Percentiles rank a stretch among this genome's conserved stretches.
These are phyloP conservation scores for Pomacea maculata DNA, from an alignment of 1,140 invertebrate species.

Conservation along the genomic window DNA sequence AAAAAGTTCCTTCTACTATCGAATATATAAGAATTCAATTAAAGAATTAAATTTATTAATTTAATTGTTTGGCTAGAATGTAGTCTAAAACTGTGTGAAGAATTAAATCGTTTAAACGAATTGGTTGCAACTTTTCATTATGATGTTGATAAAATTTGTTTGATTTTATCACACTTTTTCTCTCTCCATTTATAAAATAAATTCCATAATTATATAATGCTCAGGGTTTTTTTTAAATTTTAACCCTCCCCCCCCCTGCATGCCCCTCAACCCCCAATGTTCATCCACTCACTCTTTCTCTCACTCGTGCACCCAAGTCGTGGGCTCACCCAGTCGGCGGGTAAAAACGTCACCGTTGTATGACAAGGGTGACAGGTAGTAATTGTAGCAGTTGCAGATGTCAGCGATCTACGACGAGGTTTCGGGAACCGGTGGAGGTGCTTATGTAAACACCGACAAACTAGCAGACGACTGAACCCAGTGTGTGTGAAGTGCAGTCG, in stretches of 20 bases:
- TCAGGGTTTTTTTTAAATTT: neutral
- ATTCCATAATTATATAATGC: neutral
- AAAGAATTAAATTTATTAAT: neutral
- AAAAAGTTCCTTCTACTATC: neutral
- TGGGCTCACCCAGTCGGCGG: neutral
- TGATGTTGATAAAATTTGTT: neutral
- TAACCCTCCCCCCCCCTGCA: neutral
- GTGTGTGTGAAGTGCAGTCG: no score
- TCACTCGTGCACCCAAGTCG: no score
- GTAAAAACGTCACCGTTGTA: neutral
- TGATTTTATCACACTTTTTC: neutral
- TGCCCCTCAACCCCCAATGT: no score
- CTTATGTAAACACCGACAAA: no score
- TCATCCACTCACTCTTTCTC: conserved; percentile 3
- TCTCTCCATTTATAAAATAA: neutral
- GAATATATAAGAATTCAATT: neutral
- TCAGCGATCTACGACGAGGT: no score
- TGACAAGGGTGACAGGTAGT: no score
- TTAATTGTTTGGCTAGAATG: neutral
- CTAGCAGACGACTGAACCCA: no score
- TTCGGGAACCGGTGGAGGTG: no score
- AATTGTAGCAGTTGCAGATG: no score
- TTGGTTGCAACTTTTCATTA: neutral
- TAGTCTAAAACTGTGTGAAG: no score
- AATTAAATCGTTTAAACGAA: no score